Percentiles rank a stretch among this genome's conserved stretches.
Conservation (phyloP, 2,113 vertebrate species). For the Amphilophus citrinellus region DNA sequence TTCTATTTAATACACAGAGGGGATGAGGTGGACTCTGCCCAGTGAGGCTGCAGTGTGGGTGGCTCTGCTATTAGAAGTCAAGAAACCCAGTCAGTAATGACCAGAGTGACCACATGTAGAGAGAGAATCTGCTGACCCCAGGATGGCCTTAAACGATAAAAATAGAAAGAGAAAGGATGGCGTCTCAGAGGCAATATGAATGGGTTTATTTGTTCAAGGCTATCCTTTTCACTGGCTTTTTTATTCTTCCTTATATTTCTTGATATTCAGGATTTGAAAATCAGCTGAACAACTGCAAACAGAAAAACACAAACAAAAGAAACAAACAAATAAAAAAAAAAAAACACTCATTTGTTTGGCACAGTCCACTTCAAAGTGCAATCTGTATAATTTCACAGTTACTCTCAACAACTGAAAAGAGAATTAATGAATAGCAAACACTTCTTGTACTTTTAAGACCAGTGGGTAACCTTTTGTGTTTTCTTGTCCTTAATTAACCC, state of each 20-base stretch:
- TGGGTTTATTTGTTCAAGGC: background rate
- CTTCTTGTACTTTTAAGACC: slow-evolving; percentile 7
- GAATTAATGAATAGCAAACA: slow-evolving; percentile 30
- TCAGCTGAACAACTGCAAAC: slow-evolving; percentile 2
- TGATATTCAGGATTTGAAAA: slow-evolving; percentile 1
- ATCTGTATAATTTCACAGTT: slow-evolving; percentile 25
- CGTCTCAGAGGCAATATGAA: background rate
- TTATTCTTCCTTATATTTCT: background rate
- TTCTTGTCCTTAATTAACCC: slow-evolving; percentile 52
- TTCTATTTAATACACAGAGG: slow-evolving; percentile 12
- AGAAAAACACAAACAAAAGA: slow-evolving; percentile 2
- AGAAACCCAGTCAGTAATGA: background rate
- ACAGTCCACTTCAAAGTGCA: slow-evolving; percentile 45
- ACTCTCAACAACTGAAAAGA: slow-evolving; percentile 9
- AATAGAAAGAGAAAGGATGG: background rate
- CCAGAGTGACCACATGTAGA: slow-evolving; percentile 39
- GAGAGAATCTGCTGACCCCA: slow-evolving; percentile 30
- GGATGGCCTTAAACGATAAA: slow-evolving; percentile 4
- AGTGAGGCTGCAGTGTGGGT: slow-evolving; percentile 13
- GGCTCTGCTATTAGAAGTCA: slow-evolving; percentile 19
- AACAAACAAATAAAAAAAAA: background rate
- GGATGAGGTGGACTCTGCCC: background rate
- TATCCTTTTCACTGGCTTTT: background rate
- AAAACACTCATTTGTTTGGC: slow-evolving; percentile 25
- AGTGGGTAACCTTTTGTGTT: background rate